phyloP scores from a whole-genome alignment of 2,797 vertebrate genomes.

The Leuciscus waleckii region DNA sequence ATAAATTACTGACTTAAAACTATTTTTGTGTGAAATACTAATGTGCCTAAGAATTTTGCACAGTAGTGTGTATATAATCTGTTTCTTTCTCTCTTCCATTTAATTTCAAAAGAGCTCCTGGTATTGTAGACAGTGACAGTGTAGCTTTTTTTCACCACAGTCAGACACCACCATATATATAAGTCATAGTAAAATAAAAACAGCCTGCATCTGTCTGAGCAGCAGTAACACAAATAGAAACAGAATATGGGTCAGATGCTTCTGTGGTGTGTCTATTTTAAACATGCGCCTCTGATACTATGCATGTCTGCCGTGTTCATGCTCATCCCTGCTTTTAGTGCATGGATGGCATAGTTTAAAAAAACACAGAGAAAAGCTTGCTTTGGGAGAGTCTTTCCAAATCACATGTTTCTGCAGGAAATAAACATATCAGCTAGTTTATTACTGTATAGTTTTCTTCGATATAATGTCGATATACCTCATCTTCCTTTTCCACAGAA shows the following conservation, averaged over 20 bases:
- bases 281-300: background rate
- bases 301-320: background rate
- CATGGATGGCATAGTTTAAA: background rate
- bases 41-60: no score
- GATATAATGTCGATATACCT: background rate
- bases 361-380: background rate
- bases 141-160: constrained; percentile 57
- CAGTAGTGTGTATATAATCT: no score
- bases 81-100: background rate
- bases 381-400: background rate
- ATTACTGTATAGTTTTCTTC: background rate
- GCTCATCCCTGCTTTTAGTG: background rate
- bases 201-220: constrained; percentile 5
- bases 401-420: background rate
- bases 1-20: no score
- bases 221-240: background rate
- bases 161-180: constrained; percentile 48
- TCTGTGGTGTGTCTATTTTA: constrained; percentile 26
- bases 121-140: constrained; percentile 28
- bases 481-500: constrained; percentile 72
- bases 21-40: no score
- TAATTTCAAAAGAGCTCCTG: background rate
- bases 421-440: background rate
- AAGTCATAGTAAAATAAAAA: constrained; percentile 37
- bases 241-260: constrained; percentile 19